phyloP scores from a whole-genome alignment of 2,797 vertebrate genomes.

The Otus scops region DNA sequence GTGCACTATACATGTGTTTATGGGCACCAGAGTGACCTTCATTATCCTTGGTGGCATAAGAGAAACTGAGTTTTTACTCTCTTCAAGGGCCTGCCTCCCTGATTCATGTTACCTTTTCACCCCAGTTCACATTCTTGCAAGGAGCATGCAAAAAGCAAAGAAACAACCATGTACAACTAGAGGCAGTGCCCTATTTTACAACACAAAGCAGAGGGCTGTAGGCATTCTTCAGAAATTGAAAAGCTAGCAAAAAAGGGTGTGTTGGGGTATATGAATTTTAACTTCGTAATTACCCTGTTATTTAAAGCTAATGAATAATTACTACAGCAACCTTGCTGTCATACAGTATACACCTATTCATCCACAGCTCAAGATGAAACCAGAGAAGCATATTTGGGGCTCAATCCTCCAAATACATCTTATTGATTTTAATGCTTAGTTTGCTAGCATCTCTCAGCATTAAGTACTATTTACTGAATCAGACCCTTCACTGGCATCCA shows the following conservation, averaged over 20 bases:
- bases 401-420: neutral
- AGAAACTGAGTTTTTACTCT: neutral
- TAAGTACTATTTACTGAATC: neutral
- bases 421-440: neutral
- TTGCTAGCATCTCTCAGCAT: neutral
- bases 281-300: conserved; percentile 64
- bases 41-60: neutral
- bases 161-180: neutral
- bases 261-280: conserved; percentile 62
- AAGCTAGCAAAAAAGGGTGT: conserved; percentile 59
- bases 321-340: conserved; percentile 47
- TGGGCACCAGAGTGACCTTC: neutral
- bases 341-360: conserved; percentile 13
- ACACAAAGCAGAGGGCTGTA: conserved; percentile 45
- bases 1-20: neutral
- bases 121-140: conserved; percentile 6
- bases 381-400: neutral
- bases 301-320: conserved; percentile 72
- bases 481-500: neutral
- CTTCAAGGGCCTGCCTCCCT: neutral
- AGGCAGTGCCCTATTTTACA: conserved; percentile 42
- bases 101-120: conserved; percentile 57
- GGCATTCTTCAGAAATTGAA: conserved; percentile 58
- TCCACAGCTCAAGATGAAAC: neutral
- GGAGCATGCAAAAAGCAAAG: conserved; percentile 9